Percentiles rank a stretch among this genome's conserved stretches.
These are phyloP conservation scores for Shinisaurus crocodilurus DNA, from an alignment of 2,113 vertebrate genomes.

Conservation along the genomic window DNA sequence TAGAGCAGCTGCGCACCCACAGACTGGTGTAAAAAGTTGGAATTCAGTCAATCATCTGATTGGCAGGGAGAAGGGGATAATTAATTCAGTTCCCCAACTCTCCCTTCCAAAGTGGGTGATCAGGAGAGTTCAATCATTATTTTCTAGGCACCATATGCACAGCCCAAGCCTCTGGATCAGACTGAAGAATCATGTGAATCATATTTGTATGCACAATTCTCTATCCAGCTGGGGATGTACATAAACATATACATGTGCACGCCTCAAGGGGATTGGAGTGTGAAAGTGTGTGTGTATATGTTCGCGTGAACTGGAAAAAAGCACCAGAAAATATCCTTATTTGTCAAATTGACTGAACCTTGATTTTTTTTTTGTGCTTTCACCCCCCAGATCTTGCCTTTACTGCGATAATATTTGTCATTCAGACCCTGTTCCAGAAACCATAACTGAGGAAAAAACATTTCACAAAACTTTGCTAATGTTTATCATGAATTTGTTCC, in stretches of 20 bases:
- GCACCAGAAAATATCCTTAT: neutral
- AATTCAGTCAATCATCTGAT: neutral
- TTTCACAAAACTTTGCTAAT: constrained; percentile 83
- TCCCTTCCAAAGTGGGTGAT: neutral
- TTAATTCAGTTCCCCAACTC: no score
- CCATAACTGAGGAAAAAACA: constrained; percentile 74
- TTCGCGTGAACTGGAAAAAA: neutral
- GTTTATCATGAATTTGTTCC: constrained; percentile 86
- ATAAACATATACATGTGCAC: neutral
- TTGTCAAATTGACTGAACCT: neutral
- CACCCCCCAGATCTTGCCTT: constrained; percentile 80
- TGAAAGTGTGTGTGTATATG: neutral
- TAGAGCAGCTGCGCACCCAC: neutral
- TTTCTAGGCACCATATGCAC: neutral
- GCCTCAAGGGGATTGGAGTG: neutral
- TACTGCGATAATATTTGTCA: constrained; percentile 83
- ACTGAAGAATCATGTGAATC: neutral
- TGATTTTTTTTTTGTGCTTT: constrained; percentile 46
- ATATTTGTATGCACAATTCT: neutral
- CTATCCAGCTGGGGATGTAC: neutral
- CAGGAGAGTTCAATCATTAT: neutral
- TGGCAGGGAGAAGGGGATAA: no score
- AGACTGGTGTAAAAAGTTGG: neutral
- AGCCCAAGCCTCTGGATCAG: neutral
- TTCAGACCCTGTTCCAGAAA: constrained; percentile 75